Evolutionary conservation across 2,888 invertebrate genomes (phyloP), one percentile per base, ranked within the genome.

Genomic region (Furcula furcula): DNA sequence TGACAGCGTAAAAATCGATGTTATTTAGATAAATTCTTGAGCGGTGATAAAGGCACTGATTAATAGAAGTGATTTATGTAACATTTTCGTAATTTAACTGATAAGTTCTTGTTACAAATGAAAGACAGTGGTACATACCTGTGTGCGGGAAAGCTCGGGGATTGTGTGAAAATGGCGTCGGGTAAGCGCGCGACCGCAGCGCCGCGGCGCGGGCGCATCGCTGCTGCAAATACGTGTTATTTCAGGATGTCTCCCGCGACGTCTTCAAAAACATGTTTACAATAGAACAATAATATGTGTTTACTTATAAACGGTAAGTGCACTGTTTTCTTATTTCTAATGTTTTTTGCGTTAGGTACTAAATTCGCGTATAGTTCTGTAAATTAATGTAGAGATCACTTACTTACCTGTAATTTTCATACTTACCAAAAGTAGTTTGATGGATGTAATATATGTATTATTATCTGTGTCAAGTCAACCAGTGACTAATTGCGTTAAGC

Each of bases 231-330:
- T 79, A 75, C 71, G 74, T 80, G 85, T 87, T 88, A 88, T 88
- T 88, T 88, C 88, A 88, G 88, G 88, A 87, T 79, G 77, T 78
- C 87, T 88, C 88, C 88, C 88, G 87, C 86, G 84, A 75, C 74
- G 85, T 79, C 83, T 86, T 84, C 57, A 65, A 76, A 77, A 76
- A 73, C 73, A 72, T 61, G 65, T 72, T 65, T 62, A 58, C 66
- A 65, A 58, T 65, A 61, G 64, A 58, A 63, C 47, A 58, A 44
- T 35, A 41, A 13, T 39, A 40, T 46, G 42, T 49, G 57, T 39
- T 29, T 39, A 34, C 11, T 12, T 5, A 14, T 15, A 34, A 30
- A 28, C 16, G 29, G 43, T 55, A 36, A 36, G 47, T 58, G 42
- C 19, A 27, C 15, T 15, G 14, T 9, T 15, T 15, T 2, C 15